Conservation (phyloP, 2,113 vertebrate genomes). For the Rhombomys opimus region DNA sequence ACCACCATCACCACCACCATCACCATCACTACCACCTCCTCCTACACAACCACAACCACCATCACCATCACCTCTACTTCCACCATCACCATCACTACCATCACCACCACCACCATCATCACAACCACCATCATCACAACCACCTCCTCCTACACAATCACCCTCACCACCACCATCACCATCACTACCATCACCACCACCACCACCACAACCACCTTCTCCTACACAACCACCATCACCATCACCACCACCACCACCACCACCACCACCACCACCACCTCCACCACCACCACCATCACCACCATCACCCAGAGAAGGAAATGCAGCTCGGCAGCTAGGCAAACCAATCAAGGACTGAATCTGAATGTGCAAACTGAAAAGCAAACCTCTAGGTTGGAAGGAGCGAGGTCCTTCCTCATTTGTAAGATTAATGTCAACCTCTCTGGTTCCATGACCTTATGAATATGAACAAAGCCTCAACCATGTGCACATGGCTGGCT, state of each 20-base stretch:
- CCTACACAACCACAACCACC: no score
- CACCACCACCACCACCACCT: no score
- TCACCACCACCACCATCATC: accelerated
- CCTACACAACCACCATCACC: no score
- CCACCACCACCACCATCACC: neutral
- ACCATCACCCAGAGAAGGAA: neutral
- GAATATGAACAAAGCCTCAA: neutral
- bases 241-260: no score
- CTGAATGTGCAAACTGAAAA: neutral
- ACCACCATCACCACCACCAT: neutral
- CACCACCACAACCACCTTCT: neutral
- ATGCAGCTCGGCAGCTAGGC: neutral
- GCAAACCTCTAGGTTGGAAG: neutral
- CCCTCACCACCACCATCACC: no score
- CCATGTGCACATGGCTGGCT: neutral
- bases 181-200: neutral
- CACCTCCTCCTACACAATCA: no score
- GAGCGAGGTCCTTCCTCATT: neutral
- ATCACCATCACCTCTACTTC: no score
- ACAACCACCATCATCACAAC: no score
- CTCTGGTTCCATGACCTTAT: neutral
- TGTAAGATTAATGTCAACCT: neutral
- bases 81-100: neutral
- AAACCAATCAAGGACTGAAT: neutral
- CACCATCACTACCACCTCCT: no score